Conservation (phyloP, 1,140 invertebrate species). For the Pseudomyrmex flavicornis region DNA sequence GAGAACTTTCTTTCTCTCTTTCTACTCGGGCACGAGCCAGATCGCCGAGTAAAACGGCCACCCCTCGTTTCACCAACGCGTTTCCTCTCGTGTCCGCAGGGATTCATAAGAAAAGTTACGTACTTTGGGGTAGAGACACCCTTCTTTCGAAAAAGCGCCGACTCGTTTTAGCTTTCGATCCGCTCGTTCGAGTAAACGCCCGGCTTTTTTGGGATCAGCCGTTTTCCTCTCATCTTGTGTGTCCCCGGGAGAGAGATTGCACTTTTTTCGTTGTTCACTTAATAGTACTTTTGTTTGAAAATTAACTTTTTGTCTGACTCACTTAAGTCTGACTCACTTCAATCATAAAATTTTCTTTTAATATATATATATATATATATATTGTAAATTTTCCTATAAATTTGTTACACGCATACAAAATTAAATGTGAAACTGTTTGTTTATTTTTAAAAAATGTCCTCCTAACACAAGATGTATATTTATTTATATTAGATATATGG, state of each 20-base stretch:
- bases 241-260: constrained; percentile 1
- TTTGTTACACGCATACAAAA: too few species aligned
- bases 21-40: neutral
- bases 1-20: neutral
- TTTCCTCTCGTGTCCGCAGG: constrained; percentile 67
- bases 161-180: constrained; percentile 50
- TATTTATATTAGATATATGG: too few species aligned
- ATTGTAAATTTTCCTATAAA: too few species aligned
- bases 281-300: neutral
- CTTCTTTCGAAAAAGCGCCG: constrained; percentile 47
- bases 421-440: too few species aligned
- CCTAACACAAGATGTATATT: too few species aligned
- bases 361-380: too few species aligned
- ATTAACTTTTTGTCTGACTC: neutral
- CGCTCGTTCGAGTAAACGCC: constrained; percentile 56
- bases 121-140: constrained; percentile 54
- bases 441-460: too few species aligned
- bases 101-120: constrained; percentile 79
- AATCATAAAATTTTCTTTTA: too few species aligned
- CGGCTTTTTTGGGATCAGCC: constrained; percentile 65
- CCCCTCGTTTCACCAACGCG: constrained; percentile 23
- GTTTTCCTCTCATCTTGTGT: constrained; percentile 32
- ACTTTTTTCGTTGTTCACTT: constrained; percentile 8
- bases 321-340: too few species aligned
- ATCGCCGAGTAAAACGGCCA: constrained; percentile 51